Evolutionary conservation across 2,888 invertebrate genomes (phyloP), one percentile per base, ranked within the genome.

Genomic region (Drosophila recens): DNA sequence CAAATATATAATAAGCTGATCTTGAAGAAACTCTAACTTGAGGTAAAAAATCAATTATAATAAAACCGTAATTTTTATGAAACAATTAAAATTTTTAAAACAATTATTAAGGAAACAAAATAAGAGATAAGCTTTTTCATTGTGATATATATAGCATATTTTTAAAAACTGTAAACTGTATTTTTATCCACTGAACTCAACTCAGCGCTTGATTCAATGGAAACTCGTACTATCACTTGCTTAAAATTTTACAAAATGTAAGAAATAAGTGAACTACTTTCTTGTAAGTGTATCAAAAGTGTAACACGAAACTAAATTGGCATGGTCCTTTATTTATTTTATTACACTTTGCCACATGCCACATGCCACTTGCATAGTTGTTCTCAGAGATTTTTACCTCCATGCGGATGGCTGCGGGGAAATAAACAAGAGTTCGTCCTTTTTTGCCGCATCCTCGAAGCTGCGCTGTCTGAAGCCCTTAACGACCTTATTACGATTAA

Each of bases 401-500:
- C 42, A 34, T 27, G 42, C 42, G 15, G 23, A 17, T 76, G 57
- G 48, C 62, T 54, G 62, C 48, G 20, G 49, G 15, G 4, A 23
- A 0, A 53, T 15, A 13, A 42, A 36, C 27, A 59, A n/a, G n/a
- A n/a, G n/a, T n/a, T n/a, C n/a, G n/a, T n/a, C n/a, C n/a, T n/a
- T n/a, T n/a, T n/a, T n/a, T n/a, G n/a, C n/a, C n/a, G n/a, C n/a
- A n/a, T n/a, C n/a, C n/a, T n/a, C n/a, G n/a, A n/a, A 40, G 40
- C 40, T 8, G 4, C 43, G 42, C 38, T 61, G 64, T 9, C 70
- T n/a, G n/a, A n/a, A n/a, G 17, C 75, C 69, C 11, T 64, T 69
- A 51, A 78, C 67, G 49, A 82, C 38, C 57, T 75, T 83, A n/a
- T 80, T 72, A 42, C 66, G 71, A 63, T 80, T 75, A 48, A 72